Evolutionary conservation across 2,797 vertebrate genomes (phyloP).

Genomic region (Hippopotamyrus pictus): DNA sequence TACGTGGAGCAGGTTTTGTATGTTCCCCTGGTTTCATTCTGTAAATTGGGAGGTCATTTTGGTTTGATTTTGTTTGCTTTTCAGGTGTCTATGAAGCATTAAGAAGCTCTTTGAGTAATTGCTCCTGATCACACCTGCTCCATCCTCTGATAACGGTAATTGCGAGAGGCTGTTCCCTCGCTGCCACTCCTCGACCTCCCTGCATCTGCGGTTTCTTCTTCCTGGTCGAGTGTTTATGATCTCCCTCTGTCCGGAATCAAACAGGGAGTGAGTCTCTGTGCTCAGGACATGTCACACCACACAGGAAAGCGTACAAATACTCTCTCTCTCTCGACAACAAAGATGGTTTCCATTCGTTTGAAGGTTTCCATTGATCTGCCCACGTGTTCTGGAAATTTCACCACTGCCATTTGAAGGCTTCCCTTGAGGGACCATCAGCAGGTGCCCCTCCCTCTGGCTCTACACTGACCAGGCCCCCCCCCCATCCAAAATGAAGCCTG

Average conservation of each 20-base stretch:
- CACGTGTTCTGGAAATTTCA: not conserved
- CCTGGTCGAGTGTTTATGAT: not conserved
- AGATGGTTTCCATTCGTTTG: not conserved
- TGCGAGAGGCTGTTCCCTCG: not conserved
- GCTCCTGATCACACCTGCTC: not conserved
- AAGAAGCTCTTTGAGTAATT: not conserved
- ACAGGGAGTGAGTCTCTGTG: not conserved
- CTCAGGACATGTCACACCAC: not conserved
- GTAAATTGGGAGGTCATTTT: not conserved
- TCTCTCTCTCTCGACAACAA: not conserved
- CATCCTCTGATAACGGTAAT: not conserved
- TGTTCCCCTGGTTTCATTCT: not conserved
- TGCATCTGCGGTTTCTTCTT: not conserved
- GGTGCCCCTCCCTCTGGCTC: not conserved
- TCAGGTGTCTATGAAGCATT: not conserved
- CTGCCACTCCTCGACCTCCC: not conserved
- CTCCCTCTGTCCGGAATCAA: not conserved
- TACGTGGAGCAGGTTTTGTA: not conserved
- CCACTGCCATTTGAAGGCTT: not conserved
- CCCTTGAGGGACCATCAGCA: not conserved
- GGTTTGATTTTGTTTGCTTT: slow-evolving; percentile 13
- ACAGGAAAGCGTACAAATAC: not conserved
- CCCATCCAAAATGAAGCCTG: not conserved
- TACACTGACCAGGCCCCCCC: not conserved
- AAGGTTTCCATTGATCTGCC: slow-evolving; percentile 9